Base-by-base conservation (phyloP, 2,888 invertebrate genomes). In the Vandiemenella viatica region DNA sequence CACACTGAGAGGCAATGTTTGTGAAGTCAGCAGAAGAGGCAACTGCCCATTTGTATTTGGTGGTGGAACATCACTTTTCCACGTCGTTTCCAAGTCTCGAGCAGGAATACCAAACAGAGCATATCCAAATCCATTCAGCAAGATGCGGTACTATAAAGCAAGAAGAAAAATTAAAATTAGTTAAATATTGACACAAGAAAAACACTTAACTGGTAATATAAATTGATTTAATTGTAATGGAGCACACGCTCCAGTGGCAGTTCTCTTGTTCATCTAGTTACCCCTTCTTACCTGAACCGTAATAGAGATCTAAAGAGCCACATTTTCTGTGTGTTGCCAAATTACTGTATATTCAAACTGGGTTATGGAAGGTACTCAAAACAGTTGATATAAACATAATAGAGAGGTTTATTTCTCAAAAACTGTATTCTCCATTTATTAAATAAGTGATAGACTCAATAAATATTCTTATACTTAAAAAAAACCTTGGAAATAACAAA, bases 101-200 rank as follows among this genome's bases (percentile, higher is more conserved):
- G 80, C 77, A 1, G 83, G 83, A 17, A 83, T 80, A 2, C 84
- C 83, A 65, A 85, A 85, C 5, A 86, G 61, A 7, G 80, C 78
- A 63, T 84, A 84, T 42, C 85, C 84, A 61, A 84, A 82, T 3
- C 87, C 88, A 64, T 87, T 85, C 55, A 88, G 72, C 66, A 90
- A 75, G 59, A 90, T 84, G 55, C 87, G 82, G 64, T 87, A 88
- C 84, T 89, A 71, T 37, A 74, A 65, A 38, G 46, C 5, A 17
- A 40, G 43, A 45, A 15, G 13, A 49, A 20, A 32, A 32, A 43
- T 5, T 19, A 32, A 5, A 5, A 16, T 4, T 38, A 3, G 13
- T 38, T 38, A 8, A 38, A 15, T 1, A 38, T 4, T 38, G 17
- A 38, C 15, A n/a, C 15, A 32, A n/a, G 6, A 7, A 32, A 32